A percentile compares a stretch with the other conserved stretches of the same genome.
phyloP scores from a whole-genome alignment of 1,140 invertebrate genomes.

The Drosophila truncata region DNA sequence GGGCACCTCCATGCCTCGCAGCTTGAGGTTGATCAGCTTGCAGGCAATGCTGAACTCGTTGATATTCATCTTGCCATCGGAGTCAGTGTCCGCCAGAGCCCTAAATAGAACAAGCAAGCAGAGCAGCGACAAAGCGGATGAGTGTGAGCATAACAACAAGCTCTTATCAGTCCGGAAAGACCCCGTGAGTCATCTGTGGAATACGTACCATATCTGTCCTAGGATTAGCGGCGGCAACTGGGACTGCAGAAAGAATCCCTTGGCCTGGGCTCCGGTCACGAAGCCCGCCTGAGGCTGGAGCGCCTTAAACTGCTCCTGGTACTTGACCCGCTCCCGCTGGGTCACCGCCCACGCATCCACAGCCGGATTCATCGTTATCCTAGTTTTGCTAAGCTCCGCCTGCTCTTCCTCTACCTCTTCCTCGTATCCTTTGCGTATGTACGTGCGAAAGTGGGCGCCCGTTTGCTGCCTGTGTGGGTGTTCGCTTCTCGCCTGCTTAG shows the following conservation, averaged over 20 bases:
- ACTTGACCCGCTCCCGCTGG: constrained; percentile 93
- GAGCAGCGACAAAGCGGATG: not conserved
- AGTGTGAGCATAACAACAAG: constrained; percentile 17
- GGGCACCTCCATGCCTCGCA: constrained; percentile 96
- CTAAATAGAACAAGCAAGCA: constrained; percentile 86
- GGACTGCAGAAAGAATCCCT: constrained; percentile 96
- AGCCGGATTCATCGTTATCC: constrained; percentile 80
- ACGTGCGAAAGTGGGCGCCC: constrained; percentile 33
- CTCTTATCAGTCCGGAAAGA: constrained; percentile 37
- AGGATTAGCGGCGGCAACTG: constrained; percentile 94
- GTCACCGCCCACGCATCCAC: constrained; percentile 95
- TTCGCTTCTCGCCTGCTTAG: constrained; percentile 45
- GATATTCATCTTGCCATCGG: constrained; percentile 98
- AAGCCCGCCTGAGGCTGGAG: constrained; percentile 95
- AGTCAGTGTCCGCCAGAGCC: constrained; percentile 96
- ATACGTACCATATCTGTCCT: constrained; percentile 96
- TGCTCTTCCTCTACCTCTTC: constrained; percentile 14
- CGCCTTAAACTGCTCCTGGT: constrained; percentile 96
- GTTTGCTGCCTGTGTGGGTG: constrained; percentile 53
- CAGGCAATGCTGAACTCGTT: constrained; percentile 99
- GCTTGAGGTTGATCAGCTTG: constrained; percentile 97
- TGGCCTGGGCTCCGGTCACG: constrained; percentile 97
- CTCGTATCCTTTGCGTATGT: constrained; percentile 54
- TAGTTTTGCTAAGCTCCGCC: constrained; percentile 33
- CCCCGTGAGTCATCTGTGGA: constrained; percentile 86